Percentiles rank a stretch among this genome's conserved stretches.
Conservation (phyloP, 2,113 vertebrate species). For the Sialia sialis region DNA sequence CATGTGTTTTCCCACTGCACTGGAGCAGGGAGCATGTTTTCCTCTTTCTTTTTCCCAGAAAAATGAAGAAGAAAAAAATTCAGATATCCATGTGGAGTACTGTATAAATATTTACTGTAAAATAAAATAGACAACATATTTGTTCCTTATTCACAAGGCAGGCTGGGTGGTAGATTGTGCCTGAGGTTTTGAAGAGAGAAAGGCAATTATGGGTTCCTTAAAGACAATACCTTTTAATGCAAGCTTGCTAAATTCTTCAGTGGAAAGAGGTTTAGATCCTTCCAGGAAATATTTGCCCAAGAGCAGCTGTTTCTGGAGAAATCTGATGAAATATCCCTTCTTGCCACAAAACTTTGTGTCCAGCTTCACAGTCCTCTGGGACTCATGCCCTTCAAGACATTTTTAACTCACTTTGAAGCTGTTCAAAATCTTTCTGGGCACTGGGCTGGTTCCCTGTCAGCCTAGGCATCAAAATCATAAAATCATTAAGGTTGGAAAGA, state of each 20-base stretch:
- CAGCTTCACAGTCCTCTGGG: neutral
- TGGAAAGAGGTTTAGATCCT: neutral
- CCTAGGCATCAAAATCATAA: neutral
- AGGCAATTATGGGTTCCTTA: neutral
- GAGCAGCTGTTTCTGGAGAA: neutral
- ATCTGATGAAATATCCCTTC: neutral
- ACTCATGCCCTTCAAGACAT: neutral
- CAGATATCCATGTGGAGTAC: neutral
- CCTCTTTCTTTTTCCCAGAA: neutral
- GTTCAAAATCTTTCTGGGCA: neutral
- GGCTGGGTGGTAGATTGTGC: neutral
- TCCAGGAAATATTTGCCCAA: neutral
- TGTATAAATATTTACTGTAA: constrained; percentile 14
- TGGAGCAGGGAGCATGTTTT: neutral
- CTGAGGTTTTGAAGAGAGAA: neutral
- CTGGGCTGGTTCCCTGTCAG: neutral
- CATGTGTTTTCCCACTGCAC: constrained; percentile 32
- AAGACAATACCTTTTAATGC: neutral
- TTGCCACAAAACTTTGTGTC: neutral
- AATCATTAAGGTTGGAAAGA: neutral
- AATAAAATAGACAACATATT: constrained; percentile 17
- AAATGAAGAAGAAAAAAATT: neutral
- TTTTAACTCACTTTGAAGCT: neutral
- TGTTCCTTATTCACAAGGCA: neutral
- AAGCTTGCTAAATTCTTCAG: neutral